These are phyloP conservation scores for Amphipyra tragopoginis DNA, from an alignment of 2,888 invertebrate genomes.

Conservation along the genomic window DNA sequence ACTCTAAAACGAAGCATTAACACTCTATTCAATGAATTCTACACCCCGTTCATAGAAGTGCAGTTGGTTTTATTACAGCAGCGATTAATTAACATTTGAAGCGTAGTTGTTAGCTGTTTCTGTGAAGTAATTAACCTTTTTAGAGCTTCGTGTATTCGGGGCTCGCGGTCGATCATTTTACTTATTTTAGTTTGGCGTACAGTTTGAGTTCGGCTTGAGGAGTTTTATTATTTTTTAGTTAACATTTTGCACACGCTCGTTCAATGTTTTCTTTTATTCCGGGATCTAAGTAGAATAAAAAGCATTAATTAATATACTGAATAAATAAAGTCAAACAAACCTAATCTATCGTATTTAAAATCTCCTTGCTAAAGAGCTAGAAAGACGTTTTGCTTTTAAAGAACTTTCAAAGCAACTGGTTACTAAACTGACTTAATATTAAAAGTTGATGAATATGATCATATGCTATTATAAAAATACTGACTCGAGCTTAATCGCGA, in stretches of 20 bases:
- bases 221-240: conserved; percentile 16
- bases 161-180: conserved; percentile 11
- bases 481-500: no score
- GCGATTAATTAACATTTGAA: conserved; percentile 44
- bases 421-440: no score
- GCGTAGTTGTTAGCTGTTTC: conserved; percentile 29
- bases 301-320: background rate
- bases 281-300: background rate
- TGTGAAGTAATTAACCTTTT: conserved; percentile 31
- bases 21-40: background rate
- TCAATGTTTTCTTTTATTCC: background rate
- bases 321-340: no score
- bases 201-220: background rate
- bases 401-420: no score
- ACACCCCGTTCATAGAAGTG: background rate
- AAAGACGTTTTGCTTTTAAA: no score
- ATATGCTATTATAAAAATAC: no score
- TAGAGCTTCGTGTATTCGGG: conserved; percentile 5
- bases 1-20: background rate
- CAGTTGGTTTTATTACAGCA: conserved; percentile 11
- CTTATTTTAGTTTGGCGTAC: conserved; percentile 8
- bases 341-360: no score
- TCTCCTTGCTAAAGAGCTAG: no score
- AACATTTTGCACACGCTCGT: background rate
- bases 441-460: no score